Evolutionary conservation across 2,797 vertebrate genomes (phyloP).

Genomic region (Dromococcyx pavoninus): DNA sequence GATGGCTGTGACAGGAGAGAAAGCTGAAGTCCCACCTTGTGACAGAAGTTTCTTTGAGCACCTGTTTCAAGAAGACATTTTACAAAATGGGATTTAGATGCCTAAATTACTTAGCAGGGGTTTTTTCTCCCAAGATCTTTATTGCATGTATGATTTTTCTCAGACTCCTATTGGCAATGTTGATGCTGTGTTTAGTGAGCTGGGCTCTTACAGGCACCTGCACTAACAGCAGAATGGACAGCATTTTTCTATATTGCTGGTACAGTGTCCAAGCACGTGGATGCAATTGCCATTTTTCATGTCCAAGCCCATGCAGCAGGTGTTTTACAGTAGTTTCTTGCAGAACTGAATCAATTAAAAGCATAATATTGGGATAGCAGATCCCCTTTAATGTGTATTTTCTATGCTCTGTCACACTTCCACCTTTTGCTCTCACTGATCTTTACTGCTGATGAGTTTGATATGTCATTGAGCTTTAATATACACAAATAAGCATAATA

Average conservation of each 20-base stretch:
- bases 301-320: not conserved
- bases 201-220: not conserved
- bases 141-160: not conserved
- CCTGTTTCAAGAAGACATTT: not conserved
- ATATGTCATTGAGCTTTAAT: not conserved
- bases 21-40: not conserved
- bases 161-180: not conserved
- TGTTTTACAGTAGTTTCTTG: not conserved
- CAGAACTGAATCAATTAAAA: not conserved
- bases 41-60: not conserved
- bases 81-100: not conserved
- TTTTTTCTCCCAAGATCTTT: not conserved
- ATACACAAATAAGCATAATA: not conserved
- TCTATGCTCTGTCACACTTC: rapidly evolving
- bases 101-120: not conserved
- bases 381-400: not conserved
- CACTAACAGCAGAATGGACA: not conserved
- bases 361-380: rapidly evolving
- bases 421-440: not conserved
- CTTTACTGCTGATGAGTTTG: rapidly evolving
- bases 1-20: not conserved
- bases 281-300: not conserved
- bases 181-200: not conserved
- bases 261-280: not conserved
- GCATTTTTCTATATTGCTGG: not conserved